phyloP scores from a whole-genome alignment of 2,888 invertebrate species.

The Trachelus tabidus region DNA sequence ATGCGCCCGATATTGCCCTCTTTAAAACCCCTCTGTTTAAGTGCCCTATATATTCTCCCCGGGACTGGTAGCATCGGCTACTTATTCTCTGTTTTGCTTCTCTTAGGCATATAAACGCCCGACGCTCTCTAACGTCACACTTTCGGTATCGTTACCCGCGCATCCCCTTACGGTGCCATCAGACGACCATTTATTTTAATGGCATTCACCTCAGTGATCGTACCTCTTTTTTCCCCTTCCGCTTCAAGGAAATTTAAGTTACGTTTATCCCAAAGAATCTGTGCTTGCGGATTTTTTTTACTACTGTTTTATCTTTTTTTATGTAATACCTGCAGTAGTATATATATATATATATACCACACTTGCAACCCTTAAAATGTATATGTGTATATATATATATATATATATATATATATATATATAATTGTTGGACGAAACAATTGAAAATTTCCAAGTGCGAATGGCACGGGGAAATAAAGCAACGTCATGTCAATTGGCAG shows the following conservation, averaged over 20 bases:
- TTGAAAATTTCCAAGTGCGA: neutral
- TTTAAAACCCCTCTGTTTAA: slow-evolving; percentile 5
- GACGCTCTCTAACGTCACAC: neutral
- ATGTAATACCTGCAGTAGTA: neutral
- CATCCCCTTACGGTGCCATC: neutral
- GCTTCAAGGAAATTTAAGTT: neutral
- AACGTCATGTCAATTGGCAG: neutral
- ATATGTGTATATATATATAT: neutral
- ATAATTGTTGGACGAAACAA: neutral
- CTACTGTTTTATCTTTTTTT: neutral
- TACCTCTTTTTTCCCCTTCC: neutral
- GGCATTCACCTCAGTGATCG: neutral
- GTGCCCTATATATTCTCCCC: slow-evolving; percentile 2
- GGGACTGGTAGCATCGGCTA: slow-evolving; percentile 1
- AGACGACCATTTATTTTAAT: neutral
- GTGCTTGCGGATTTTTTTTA: neutral
- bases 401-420: no score
- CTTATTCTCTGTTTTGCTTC: neutral
- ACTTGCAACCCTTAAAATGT: no score
- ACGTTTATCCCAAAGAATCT: neutral
- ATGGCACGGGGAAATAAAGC: neutral
- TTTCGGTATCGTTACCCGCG: neutral
- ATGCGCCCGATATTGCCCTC: slow-evolving; percentile 5
- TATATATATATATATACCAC: no score
- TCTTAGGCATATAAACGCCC: neutral